Conservation (phyloP, 2,888 invertebrate genomes). For the Axea sp. region DNA sequence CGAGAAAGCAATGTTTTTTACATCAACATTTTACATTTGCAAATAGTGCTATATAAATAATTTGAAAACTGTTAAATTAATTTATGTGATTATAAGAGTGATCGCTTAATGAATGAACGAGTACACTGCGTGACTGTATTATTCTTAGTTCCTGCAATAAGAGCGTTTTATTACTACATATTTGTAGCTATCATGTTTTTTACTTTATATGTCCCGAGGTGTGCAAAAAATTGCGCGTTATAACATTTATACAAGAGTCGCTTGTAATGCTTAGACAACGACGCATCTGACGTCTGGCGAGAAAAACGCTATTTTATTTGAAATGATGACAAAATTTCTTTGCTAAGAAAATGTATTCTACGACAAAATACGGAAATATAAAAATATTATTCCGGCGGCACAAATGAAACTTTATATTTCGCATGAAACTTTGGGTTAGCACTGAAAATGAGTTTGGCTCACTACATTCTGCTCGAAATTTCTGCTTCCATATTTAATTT, state of each 20-base stretch:
- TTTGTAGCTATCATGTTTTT: slow-evolving; percentile 11
- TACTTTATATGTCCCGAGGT: slow-evolving; percentile 2
- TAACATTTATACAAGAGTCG: slow-evolving; percentile 1
- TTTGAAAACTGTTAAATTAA: too few relatives aligned
- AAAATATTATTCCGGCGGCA: background rate
- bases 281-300: background rate
- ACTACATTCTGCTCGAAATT: too few relatives aligned
- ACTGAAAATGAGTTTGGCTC: too few relatives aligned
- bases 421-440: background rate
- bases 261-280: slow-evolving; percentile 6
- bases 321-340: background rate
- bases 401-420: background rate
- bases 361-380: background rate
- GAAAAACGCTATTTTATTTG: background rate
- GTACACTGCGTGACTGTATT: too few relatives aligned
- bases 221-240: slow-evolving; percentile 3
- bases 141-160: too few relatives aligned
- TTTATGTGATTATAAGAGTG: too few relatives aligned
- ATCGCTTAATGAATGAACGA: too few relatives aligned
- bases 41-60: too few relatives aligned
- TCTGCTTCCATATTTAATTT: background rate
- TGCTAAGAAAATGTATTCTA: background rate
- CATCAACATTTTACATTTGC: too few relatives aligned
- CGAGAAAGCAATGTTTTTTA: too few relatives aligned
- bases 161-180: too few relatives aligned